These are phyloP conservation scores for rat (Rattus norvegicus) DNA, from an alignment of 2,113 vertebrate genomes.

Conservation along the genomic window DNA sequence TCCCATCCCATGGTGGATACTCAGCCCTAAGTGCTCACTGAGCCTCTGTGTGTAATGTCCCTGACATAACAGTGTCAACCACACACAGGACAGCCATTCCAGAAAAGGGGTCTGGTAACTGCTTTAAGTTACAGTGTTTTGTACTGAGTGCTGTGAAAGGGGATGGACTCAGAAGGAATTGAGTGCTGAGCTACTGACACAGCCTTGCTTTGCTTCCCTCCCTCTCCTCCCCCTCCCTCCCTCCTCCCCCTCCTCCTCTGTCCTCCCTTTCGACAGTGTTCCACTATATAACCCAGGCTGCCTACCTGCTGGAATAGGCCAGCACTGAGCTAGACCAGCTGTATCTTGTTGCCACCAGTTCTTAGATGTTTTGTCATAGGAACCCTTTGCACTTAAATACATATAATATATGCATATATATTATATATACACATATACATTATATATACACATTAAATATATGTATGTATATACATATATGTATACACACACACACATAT, in stretches of 20 bases:
- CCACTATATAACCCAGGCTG: not conserved
- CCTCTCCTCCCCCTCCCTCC: accelerated
- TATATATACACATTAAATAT: no score
- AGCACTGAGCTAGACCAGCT: not conserved
- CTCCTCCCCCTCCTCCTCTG: not conserved
- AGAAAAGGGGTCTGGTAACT: not conserved
- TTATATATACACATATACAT: no score
- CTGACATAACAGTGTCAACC: not conserved
- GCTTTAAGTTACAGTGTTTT: not conserved
- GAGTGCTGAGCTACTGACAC: not conserved
- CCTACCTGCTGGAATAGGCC: not conserved
- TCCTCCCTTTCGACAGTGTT: not conserved
- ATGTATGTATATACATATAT: no score
- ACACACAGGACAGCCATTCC: not conserved
- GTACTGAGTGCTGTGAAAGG: not conserved
- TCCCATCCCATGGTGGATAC: not conserved
- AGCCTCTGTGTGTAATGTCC: not conserved
- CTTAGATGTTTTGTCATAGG: not conserved
- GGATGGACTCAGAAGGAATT: not conserved
- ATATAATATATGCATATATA: no score
- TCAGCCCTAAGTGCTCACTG: not conserved
- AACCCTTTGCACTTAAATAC: not conserved
- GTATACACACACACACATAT: no score
- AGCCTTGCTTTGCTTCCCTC: not conserved
- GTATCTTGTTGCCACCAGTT: not conserved